Evolutionary conservation across 2,113 vertebrate species (phyloP), one percentile per base, ranked within the genome.

Genomic region (Erythrocercus mccallii): DNA sequence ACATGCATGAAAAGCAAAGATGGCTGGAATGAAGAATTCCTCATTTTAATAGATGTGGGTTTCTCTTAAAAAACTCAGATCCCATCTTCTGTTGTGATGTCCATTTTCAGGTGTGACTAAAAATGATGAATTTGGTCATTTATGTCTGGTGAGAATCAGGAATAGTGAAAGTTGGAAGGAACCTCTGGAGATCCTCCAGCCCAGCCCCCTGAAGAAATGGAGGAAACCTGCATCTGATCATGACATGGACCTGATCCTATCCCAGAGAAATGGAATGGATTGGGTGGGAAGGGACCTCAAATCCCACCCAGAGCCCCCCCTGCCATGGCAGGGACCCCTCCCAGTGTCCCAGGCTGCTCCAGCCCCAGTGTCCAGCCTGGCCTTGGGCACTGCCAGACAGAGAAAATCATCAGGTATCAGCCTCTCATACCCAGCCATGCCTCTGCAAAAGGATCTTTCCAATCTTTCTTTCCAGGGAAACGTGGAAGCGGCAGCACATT

Each of bases 331-430:
- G 78, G 70, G 70, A 47, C 79, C 40, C 17, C 40, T 82, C 0
- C 61, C 79, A 6, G 40, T 35, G 35, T 7, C 15, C 69, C 68
- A 66, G 33, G 33, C 9, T n/a, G 58, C 31, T 73, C 65, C 76
- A 7, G 1, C 7, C 40, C n/a, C 5, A 28, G 0, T 11, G 4
- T 33, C 58, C 60, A 88, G 0, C 53, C 53, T n/a, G 77, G 51
- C 51, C 53, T 21, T 5, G 60, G 33, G 0, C 69, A 68, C n/a
- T 53, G 0, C 69, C 3, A 8, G 7, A 10, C 64, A 42, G 31
- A 38, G 28, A 14, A 8, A 45, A 44, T 12, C 3, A 4, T 6
- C 37, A 61, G 40, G 10, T 9, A 12, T 0, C 12, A 62, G 22
- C 51, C 21, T 9, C 87, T 51, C 58, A 20, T n/a, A 40, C 19